phyloP scores from a whole-genome alignment of 2,113 vertebrate genomes.

The Mesitornis unicolor region DNA sequence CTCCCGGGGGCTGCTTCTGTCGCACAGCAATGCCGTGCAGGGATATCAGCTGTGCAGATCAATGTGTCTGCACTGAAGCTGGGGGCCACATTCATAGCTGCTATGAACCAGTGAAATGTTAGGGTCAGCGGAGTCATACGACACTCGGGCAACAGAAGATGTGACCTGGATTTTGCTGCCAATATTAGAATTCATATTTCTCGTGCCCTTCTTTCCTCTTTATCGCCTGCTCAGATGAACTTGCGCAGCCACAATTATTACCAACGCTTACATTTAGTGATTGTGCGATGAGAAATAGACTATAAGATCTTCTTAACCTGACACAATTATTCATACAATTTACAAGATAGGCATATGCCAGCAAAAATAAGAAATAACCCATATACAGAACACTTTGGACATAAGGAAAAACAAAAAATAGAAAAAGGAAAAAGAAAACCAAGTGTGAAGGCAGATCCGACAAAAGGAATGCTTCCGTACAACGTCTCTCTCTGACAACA shows the following conservation, averaged over 20 bases:
- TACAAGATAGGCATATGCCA: not conserved
- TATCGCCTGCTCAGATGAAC: not conserved
- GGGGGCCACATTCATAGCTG: not conserved
- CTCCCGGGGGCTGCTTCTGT: not conserved
- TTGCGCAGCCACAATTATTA: rapidly evolving
- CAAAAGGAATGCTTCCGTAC: not conserved
- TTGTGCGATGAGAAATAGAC: not conserved
- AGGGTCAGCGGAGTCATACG: not conserved
- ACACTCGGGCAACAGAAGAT: rapidly evolving
- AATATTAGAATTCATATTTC: not conserved
- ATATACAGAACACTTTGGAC: not conserved
- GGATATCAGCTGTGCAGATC: not conserved
- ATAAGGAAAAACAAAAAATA: not conserved
- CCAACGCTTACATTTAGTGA: not conserved
- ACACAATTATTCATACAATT: not conserved
- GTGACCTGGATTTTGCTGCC: not conserved
- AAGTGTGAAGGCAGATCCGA: not conserved
- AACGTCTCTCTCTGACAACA: not conserved
- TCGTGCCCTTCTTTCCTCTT: not conserved
- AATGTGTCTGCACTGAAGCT: not conserved
- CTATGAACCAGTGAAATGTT: not conserved
- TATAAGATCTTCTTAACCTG: not conserved
- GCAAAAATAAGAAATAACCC: not conserved
- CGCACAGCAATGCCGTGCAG: rapidly evolving
- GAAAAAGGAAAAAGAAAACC: not conserved